Conservation (phyloP, 2,888 invertebrate genomes). For the Willowsia nigromaculata region DNA sequence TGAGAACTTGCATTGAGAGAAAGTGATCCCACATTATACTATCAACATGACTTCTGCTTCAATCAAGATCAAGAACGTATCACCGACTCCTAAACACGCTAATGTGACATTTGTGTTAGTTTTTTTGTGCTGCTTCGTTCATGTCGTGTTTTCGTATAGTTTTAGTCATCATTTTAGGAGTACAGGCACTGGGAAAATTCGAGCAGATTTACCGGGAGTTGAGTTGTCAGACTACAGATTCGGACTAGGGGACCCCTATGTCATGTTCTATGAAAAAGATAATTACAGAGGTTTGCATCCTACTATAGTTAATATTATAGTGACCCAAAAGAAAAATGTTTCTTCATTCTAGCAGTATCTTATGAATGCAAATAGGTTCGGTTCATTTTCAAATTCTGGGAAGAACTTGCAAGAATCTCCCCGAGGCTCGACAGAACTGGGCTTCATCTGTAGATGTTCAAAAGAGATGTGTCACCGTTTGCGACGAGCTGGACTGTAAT, state of each 20-base stretch:
- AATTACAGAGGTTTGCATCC: slow-evolving; percentile 66
- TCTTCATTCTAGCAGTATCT: not conserved
- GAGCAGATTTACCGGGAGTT: slow-evolving; percentile 46
- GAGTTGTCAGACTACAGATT: slow-evolving; percentile 70
- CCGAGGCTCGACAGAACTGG: slow-evolving; percentile 55
- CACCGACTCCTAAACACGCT: too few species aligned
- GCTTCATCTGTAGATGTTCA: slow-evolving; percentile 72
- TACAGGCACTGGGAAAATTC: slow-evolving; percentile 43
- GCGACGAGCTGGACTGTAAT: slow-evolving; percentile 63
- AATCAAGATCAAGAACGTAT: too few species aligned
- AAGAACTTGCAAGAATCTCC: slow-evolving; percentile 64
- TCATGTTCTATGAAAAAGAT: slow-evolving; percentile 69
- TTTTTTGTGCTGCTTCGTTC: not conserved
- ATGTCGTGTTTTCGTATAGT: not conserved
- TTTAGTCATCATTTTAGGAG: not conserved
- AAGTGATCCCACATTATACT: too few species aligned
- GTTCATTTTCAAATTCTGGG: slow-evolving; percentile 53
- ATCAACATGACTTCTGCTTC: too few species aligned
- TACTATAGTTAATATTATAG: not conserved
- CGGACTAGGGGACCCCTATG: slow-evolving; percentile 67
- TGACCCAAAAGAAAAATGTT: not conserved
- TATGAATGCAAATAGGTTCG: slow-evolving; percentile 45
- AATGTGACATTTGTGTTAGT: not conserved
- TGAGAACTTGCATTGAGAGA: too few species aligned
- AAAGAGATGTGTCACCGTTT: slow-evolving; percentile 64